Conservation (phyloP, 1,140 invertebrate genomes). For the Dysdera silvatica region DNA sequence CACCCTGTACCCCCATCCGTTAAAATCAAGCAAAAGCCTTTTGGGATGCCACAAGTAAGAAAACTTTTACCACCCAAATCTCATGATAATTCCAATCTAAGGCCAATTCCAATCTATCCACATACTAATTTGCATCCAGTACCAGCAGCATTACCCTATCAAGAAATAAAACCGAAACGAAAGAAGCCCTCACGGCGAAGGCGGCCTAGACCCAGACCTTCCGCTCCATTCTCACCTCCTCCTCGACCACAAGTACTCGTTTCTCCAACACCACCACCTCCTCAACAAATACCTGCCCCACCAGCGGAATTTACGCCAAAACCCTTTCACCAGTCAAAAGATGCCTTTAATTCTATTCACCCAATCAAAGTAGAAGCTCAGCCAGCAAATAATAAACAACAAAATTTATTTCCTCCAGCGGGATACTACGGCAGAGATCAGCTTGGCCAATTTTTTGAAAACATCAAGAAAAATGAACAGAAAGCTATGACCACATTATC, state of each 20-base stretch:
- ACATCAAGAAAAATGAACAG: constrained; percentile 6
- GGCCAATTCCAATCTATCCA: not conserved
- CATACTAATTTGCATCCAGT: not conserved
- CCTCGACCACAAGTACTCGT: not conserved
- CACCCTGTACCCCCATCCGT: too few relatives aligned
- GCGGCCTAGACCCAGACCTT: constrained; percentile 6
- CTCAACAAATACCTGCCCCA: constrained; percentile 21
- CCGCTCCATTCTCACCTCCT: not conserved
- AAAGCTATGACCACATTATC: constrained; percentile 2
- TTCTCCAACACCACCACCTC: constrained; percentile 20
- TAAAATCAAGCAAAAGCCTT: too few relatives aligned
- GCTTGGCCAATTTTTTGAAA: constrained; percentile 21
- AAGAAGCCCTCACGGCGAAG: constrained; percentile 5
- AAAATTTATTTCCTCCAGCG: constrained; percentile 15
- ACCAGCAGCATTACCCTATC: too few relatives aligned
- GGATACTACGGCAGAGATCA: constrained; percentile 27
- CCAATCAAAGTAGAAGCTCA: too few relatives aligned
- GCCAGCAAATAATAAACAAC: not conserved
- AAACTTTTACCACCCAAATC: too few relatives aligned
- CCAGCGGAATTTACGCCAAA: constrained; percentile 4
- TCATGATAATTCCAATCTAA: not conserved
- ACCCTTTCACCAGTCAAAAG: not conserved
- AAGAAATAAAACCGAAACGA: too few relatives aligned
- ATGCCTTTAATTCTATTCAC: not conserved
- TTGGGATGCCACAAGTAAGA: too few relatives aligned